A percentile compares a stretch with the other conserved stretches of the same genome.
phyloP scores from a whole-genome alignment of 2,113 vertebrate species.

The Phalacrocorax carbo region DNA sequence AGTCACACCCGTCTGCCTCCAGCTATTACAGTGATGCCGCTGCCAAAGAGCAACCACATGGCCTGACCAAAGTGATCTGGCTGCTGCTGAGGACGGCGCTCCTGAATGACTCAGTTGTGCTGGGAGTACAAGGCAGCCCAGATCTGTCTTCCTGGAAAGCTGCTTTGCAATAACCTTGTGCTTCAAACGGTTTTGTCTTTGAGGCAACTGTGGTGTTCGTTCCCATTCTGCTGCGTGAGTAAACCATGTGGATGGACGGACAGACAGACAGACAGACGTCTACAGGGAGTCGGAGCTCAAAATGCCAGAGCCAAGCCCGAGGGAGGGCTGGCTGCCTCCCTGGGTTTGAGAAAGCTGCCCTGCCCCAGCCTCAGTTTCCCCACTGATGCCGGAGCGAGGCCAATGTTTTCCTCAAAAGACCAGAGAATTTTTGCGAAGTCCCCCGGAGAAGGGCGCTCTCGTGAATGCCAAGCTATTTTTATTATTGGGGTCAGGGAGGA shows the following conservation, averaged over 20 bases:
- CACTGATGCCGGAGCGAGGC: background rate
- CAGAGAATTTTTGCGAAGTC: background rate
- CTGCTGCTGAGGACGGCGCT: background rate
- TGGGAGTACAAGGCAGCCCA: background rate
- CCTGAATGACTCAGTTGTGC: constrained; percentile 13
- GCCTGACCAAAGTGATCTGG: background rate
- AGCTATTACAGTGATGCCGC: background rate
- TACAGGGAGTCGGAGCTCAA: background rate
- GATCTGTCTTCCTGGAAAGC: constrained; percentile 21
- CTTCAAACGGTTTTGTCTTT: background rate
- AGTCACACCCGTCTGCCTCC: background rate
- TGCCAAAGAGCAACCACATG: background rate
- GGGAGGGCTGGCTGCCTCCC: background rate
- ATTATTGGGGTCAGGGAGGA: constrained; percentile 53
- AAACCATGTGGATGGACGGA: rapidly evolving
- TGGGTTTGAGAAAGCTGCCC: background rate
- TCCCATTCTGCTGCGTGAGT: rapidly evolving
- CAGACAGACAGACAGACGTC: rapidly evolving
- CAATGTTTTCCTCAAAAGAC: background rate
- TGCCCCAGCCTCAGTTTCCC: background rate
- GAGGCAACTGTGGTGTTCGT: background rate
- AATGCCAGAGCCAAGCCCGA: rapidly evolving
- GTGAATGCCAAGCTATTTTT: constrained; percentile 18
- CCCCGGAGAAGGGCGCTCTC: background rate
- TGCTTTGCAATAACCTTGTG: background rate